A percentile compares a stretch with the other conserved stretches of the same genome.
Conservation (phyloP, 2,113 vertebrate genomes). For the Orientallactaga bullata region DNA sequence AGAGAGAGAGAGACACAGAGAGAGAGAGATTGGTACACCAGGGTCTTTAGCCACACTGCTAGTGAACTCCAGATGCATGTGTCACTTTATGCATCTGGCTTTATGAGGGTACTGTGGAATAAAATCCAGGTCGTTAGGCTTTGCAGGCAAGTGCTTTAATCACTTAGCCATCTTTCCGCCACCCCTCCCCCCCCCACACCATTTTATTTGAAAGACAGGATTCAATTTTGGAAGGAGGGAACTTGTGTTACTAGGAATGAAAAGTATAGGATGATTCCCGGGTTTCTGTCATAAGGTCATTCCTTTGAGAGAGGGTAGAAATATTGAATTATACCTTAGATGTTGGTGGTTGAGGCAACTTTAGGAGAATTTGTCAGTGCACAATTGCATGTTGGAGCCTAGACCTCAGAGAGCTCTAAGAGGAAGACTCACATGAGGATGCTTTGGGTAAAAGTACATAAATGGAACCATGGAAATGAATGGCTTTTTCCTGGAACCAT, state of each 20-base stretch:
- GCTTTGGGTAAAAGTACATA: background rate
- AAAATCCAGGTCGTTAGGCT: too few relatives aligned
- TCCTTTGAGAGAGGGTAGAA: background rate
- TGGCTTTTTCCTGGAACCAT: background rate
- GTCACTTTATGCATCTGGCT: too few relatives aligned
- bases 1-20: too few relatives aligned
- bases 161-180: too few relatives aligned
- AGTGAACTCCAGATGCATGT: too few relatives aligned
- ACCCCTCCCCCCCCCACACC: too few relatives aligned
- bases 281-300: background rate
- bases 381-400: background rate
- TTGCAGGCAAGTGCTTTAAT: too few relatives aligned
- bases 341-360: background rate
- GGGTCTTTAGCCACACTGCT: too few relatives aligned
- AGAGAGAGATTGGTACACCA: too few relatives aligned
- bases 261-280: background rate
- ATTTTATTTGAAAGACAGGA: too few relatives aligned
- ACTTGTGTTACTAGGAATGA: background rate
- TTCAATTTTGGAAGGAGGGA: too few relatives aligned
- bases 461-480: background rate
- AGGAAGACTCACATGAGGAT: background rate
- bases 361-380: background rate
- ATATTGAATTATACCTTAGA: background rate
- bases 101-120: too few relatives aligned
- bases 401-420: background rate